phyloP scores from a whole-genome alignment of 2,797 vertebrate species.

The Hoplostethus atlanticus region DNA sequence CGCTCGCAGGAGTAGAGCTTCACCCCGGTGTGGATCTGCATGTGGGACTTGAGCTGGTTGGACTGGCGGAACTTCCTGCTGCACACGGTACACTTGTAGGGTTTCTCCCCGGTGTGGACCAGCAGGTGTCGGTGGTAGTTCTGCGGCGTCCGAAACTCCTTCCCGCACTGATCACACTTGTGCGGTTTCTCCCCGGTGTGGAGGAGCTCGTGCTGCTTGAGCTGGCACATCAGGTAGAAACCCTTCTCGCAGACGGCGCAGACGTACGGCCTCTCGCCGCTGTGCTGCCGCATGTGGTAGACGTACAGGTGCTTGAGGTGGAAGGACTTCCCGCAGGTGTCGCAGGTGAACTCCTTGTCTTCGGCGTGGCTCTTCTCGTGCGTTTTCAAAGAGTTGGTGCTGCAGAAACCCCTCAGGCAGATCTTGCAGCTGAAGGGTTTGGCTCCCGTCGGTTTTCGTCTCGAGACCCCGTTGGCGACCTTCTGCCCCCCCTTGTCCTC shows the following conservation, averaged over 20 bases:
- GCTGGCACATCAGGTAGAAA: conserved; percentile 72
- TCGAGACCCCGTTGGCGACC: fast-evolving
- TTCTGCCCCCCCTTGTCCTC: neutral
- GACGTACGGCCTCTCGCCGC: conserved; percentile 71
- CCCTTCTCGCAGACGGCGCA: conserved; percentile 75
- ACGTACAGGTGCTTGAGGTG: conserved; percentile 75
- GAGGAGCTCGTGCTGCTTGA: conserved; percentile 75
- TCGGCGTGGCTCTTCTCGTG: conserved; percentile 79
- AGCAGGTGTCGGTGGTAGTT: conserved; percentile 78
- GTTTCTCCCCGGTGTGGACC: conserved; percentile 82
- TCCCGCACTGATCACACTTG: conserved; percentile 74
- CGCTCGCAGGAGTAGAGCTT: conserved; percentile 72
- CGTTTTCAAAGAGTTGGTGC: conserved; percentile 61
- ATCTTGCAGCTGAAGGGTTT: conserved; percentile 68
- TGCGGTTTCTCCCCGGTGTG: conserved; percentile 76
- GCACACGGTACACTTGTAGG: conserved; percentile 76
- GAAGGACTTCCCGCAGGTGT: conserved; percentile 78
- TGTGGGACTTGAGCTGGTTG: conserved; percentile 81
- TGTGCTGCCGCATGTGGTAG: conserved; percentile 78
- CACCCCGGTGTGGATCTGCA: conserved; percentile 80
- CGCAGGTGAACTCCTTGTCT: conserved; percentile 78
- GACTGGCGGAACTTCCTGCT: conserved; percentile 75
- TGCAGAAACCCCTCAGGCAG: conserved; percentile 75
- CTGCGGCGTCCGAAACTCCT: conserved; percentile 71
- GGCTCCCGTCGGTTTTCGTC: neutral